Evolutionary conservation across 1,140 invertebrate species (phyloP), one percentile per base, ranked within the genome.

Genomic region (Drosophila arawakana): DNA sequence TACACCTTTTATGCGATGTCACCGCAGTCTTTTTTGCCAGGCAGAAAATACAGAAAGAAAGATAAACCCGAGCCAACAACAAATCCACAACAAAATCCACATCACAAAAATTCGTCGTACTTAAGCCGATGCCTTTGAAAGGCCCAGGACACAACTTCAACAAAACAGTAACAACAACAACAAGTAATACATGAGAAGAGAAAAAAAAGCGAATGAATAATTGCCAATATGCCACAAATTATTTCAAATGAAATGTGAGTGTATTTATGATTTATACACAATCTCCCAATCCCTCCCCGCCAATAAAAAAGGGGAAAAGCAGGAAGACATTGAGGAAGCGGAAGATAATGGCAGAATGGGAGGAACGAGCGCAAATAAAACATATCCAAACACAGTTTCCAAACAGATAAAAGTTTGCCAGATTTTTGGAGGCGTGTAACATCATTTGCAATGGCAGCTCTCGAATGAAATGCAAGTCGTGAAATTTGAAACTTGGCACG

Each of bases 231-330:
- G 84, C 84, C 84, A 88, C 84, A 88, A 88, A 88, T 88, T 88
- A 88, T 89, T 89, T 88, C 84, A 88, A 88, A 88, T 89, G 83
- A 88, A 88, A 89, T 88, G 83, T 88, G 84, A 88, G 83, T 83
- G 81, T 86, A 86, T 88, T 88, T 88, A 88, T 88, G 84, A 88
- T 88, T 88, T 88, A 88, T 88, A 90, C 67, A 58, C 37, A 60
- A 7, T 25, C 15, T 25, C 25, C 25, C 25, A 0, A 30, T 30
- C 0, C 6, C 25, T 0, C 25, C 25, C 25, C 25, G 34, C 15
- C 8, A 39, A 52, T 37, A 71, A 47, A 58, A 30, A 18, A 46
- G 37, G 2, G 11, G n/a, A 5, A 43, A 11, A 9, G 37, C n/a
- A 18, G 30, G 25, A 43, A n/a, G 39, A 21, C 13, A 6, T 30